These are phyloP conservation scores for Drosophila paracracens DNA, from an alignment of 2,888 invertebrate genomes.

Conservation along the genomic window DNA sequence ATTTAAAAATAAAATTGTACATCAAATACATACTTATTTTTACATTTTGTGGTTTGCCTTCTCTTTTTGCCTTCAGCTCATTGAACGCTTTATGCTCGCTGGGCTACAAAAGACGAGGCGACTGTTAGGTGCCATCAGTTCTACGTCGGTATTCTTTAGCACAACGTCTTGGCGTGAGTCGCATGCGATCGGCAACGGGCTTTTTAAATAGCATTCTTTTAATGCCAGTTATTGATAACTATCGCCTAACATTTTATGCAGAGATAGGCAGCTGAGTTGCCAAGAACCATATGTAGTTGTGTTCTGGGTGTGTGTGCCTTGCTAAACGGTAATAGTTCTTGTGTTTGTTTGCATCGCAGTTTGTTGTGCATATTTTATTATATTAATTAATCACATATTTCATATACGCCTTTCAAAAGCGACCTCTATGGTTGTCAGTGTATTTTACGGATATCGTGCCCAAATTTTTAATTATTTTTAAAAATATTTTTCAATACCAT, in stretches of 20 bases:
- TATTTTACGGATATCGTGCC: slow-evolving; percentile 18
- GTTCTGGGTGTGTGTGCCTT: slow-evolving; percentile 1
- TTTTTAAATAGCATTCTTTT: slow-evolving; percentile 28
- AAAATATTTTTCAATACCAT: slow-evolving; percentile 25
- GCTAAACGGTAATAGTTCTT: slow-evolving; percentile 35
- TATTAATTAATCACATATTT: slow-evolving; percentile 18
- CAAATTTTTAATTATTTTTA: slow-evolving; percentile 33
- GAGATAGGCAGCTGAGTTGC: slow-evolving; percentile 59
- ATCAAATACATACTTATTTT: slow-evolving; percentile 39
- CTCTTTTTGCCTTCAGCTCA: slow-evolving; percentile 33
- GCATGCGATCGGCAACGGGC: slow-evolving; percentile 56
- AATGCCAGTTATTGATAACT: slow-evolving; percentile 68
- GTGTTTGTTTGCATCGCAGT: slow-evolving; percentile 14
- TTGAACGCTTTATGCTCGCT: slow-evolving; percentile 40
- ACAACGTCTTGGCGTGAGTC: slow-evolving; percentile 51
- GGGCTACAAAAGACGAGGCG: slow-evolving; percentile 65
- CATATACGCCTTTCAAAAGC: slow-evolving; percentile 20
- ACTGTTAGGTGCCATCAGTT: slow-evolving; percentile 61
- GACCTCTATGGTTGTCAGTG: slow-evolving; percentile 10
- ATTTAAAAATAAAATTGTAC: slow-evolving; percentile 67
- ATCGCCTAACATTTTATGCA: slow-evolving; percentile 22
- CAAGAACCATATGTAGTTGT: slow-evolving; percentile 10
- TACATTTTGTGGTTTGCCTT: slow-evolving; percentile 34
- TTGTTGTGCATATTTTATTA: background rate
- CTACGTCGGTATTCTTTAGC: slow-evolving; percentile 60